Base-by-base conservation (phyloP, 2,888 invertebrate genomes). In the Nomada flava region DNA sequence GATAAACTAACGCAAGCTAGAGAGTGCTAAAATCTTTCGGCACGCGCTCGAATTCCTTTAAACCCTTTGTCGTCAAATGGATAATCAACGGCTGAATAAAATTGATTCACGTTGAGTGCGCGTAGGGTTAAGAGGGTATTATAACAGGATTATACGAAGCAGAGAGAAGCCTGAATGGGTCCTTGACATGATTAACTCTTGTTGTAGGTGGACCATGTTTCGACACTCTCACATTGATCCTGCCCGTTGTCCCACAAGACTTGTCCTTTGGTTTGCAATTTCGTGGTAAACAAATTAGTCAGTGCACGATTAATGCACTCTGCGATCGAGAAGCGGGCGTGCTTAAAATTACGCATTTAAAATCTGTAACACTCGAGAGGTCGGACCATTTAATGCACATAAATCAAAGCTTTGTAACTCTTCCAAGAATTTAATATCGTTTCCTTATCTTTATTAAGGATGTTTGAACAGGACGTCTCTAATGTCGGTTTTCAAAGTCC, bases 141-240 rank as follows among this genome's bases (percentile, higher is more conserved):
- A 82, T 69, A 72, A 70, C 85, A 57, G 69, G 59, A 87, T 90
- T 86, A 82, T 62, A 63, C 72, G 85, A 63, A 67, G 42, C 53
- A 52, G 64, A 87, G 85, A 88, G 88, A 85, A 83, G 84, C 87
- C 82, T 86, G 82, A 76, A 77, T 76, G 71, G 73, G 88, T 90
- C 91, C 91, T 90, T 91, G 91, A 91, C 91, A 91, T 83, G 83
- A 88, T 91, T 90, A 87, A 88, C 86, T 83, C 65, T 68, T 80
- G 84, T 89, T 88, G 91, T 90, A 87, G 89, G 89, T 91, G 88
- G 89, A 88, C 88, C 88, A 75, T 73, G 84, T 90, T 90, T 89
- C 88, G 89, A 89, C 86, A 88, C 81, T 76, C 79, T 77, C 65
- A 23, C 72, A 64, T 67, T 76, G 77, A 84, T 85, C 83, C 85